phyloP scores from a whole-genome alignment of 2,113 vertebrate genomes.

The Hemibagrus wyckioides region DNA sequence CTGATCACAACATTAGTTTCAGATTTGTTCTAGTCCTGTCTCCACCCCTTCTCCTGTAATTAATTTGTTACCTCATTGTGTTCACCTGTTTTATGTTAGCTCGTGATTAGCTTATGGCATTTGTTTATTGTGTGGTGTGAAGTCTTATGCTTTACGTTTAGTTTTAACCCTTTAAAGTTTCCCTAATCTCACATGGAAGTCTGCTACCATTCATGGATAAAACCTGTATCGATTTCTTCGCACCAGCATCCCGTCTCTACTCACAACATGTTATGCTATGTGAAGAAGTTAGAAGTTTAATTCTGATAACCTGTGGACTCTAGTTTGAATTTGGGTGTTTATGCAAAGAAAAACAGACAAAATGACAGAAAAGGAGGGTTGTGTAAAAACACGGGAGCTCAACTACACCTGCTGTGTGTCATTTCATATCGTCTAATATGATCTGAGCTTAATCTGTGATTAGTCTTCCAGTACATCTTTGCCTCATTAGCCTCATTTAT shows the following conservation, averaged over 20 bases:
- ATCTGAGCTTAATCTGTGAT: conserved; percentile 11
- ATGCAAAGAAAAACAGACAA: not conserved
- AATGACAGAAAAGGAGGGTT: not conserved
- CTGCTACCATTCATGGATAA: not conserved
- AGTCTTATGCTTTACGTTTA: not conserved
- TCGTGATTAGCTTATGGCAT: not conserved
- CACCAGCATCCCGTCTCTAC: not conserved
- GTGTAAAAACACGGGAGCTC: not conserved
- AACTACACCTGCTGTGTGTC: conserved; percentile 36
- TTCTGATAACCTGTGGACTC: not conserved
- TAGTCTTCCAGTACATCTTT: conserved; percentile 23
- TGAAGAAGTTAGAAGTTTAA: not conserved
- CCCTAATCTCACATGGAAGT: not conserved
- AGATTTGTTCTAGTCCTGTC: not conserved
- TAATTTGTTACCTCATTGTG: not conserved
- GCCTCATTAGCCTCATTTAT: conserved; percentile 22
- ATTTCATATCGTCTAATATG: conserved; percentile 12
- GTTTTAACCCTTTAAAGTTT: not conserved
- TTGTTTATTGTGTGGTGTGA: not conserved
- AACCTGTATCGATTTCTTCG: not conserved
- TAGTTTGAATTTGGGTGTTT: not conserved
- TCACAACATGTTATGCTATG: not conserved
- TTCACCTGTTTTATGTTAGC: not conserved
- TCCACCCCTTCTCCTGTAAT: not conserved
- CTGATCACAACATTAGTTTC: not conserved